Evolutionary conservation across 2,113 vertebrate genomes (phyloP).

Genomic region (Montifringilla adamsi): DNA sequence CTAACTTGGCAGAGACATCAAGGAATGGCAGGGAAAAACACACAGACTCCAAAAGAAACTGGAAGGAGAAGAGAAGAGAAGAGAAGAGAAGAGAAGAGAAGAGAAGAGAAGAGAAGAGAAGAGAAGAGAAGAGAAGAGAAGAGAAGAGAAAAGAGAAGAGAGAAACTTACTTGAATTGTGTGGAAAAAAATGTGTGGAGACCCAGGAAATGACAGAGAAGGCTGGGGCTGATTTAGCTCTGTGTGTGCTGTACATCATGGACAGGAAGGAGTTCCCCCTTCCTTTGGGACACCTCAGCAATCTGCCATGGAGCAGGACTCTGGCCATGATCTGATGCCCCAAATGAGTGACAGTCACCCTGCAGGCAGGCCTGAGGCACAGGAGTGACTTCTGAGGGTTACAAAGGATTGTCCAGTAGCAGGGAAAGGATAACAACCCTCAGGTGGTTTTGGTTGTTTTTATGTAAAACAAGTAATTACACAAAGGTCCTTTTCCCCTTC

Average conservation of each 20-base stretch:
- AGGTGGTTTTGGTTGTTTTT: not conserved
- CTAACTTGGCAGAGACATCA: not conserved
- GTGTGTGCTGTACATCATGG: accelerated
- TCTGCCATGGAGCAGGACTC: not conserved
- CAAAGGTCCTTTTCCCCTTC: not conserved
- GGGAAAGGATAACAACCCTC: not conserved
- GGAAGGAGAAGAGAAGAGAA: too few relatives aligned
- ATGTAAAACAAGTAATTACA: not conserved
- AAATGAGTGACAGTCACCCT: not conserved
- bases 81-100: too few relatives aligned
- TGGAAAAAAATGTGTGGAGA: not conserved
- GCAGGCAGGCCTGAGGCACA: not conserved
- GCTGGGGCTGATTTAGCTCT: not conserved
- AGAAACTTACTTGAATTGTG: not conserved
- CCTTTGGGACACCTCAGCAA: not conserved
- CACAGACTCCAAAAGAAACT: not conserved
- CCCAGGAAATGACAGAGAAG: not conserved
- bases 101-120: too few relatives aligned
- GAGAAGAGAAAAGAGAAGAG: too few relatives aligned
- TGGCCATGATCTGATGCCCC: not conserved
- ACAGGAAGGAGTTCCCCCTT: not conserved
- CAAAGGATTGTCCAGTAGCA: too few relatives aligned
- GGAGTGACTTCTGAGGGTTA: not conserved
- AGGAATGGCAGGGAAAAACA: not conserved
- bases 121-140: too few relatives aligned